Base-by-base conservation (phyloP, 1,140 invertebrate genomes). In the Neodiprion pinetum region DNA sequence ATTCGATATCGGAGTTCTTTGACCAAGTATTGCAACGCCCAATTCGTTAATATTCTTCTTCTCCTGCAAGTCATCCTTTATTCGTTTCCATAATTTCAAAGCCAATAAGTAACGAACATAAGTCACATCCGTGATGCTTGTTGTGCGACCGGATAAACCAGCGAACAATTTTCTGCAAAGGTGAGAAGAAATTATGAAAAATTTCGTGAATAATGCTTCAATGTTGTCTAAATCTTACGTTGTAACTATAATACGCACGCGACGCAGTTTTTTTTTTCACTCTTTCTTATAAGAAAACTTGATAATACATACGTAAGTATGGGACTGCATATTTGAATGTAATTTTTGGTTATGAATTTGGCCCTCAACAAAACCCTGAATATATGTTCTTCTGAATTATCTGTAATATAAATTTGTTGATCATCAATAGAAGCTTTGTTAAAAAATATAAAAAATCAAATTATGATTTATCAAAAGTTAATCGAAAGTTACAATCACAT, bases 321-420 rank as follows among this genome's bases (percentile, higher is more conserved):
- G 72, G 75, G 75, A 7, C 79, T 73, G 73, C 71, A 85, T 75
- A 88, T 81, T 78, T 83, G 76, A 14, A 53, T 74, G 74, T 81
- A 80, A 72, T 82, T 78, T 69, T 82, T 76, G 9, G 77, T 78
- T 9, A 73, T 77, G 48, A 80, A 75, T 74, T 80, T 83, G 49
- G 80, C 79, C 75, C 80, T 83, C 9, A 87, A 77, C 65, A 88
- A 76, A 70, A 84, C 81, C 78, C 81, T 84, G 66, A 84, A 83
- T 68, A 88, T 82, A 74, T 87, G 81, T 49, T 86, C 84, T 21
- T 83, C 81, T 73, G 86, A 88, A 66, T 86, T 82, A 77, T 82
- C 86, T 87, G 65, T 53, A 80, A 74, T 11, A 73, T n/a, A 49
- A 72, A 40, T 70, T 70, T 50, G 47, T 14, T 67, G 40, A 23